Percentiles rank a stretch among this genome's conserved stretches.
phyloP scores from a whole-genome alignment of 1,140 invertebrate genomes.

The Lethocerus indicus region DNA sequence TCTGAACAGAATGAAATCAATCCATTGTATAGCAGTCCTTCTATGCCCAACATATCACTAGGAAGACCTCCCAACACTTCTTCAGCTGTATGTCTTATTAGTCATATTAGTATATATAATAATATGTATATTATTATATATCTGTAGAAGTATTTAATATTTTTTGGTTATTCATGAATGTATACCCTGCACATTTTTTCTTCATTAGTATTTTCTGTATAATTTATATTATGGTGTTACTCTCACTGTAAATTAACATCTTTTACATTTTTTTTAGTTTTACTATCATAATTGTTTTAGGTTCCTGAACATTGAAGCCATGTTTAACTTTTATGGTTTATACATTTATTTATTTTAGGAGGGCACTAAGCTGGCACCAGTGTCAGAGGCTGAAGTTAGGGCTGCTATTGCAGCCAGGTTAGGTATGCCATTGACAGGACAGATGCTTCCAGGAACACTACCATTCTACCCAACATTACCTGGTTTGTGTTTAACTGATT shows the following conservation, averaged over 20 bases:
- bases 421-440: conserved; percentile 50
- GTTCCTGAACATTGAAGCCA: too few relatives aligned
- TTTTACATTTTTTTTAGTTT: too few relatives aligned
- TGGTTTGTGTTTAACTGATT: conserved; percentile 22
- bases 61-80: conserved; percentile 52
- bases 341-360: conserved; percentile 5
- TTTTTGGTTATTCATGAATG: too few relatives aligned
- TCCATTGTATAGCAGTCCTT: conserved; percentile 75
- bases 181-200: too few relatives aligned
- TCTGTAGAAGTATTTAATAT: too few relatives aligned
- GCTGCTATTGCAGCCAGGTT: conserved; percentile 51
- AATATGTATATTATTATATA: too few relatives aligned
- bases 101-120: too few relatives aligned
- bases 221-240: too few relatives aligned
- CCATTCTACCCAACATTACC: conserved; percentile 59
- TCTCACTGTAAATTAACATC: too few relatives aligned
- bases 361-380: conserved; percentile 27
- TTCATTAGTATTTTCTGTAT: too few relatives aligned
- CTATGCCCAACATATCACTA: conserved; percentile 89
- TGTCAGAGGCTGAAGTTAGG: conserved; percentile 62
- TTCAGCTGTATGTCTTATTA: conserved; percentile 15
- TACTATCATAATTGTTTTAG: too few relatives aligned
- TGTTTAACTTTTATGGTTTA: too few relatives aligned
- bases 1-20: conserved; percentile 41
- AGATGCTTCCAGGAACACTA: conserved; percentile 51